These are phyloP conservation scores for Strigops habroptila DNA, from an alignment of 2,113 vertebrate species.

Conservation along the genomic window DNA sequence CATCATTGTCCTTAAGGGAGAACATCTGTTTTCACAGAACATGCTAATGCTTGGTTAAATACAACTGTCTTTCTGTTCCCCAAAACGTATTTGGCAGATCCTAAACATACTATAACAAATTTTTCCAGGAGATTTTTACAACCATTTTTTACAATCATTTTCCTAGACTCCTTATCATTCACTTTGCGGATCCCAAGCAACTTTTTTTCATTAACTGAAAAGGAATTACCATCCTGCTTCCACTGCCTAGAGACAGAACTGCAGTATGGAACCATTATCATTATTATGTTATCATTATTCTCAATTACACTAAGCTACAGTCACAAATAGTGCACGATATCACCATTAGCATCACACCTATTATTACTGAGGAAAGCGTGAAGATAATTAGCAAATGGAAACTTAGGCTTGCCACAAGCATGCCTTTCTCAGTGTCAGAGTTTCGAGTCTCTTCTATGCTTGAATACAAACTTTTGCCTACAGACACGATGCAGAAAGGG, in stretches of 20 bases:
- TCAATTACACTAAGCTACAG: slow-evolving; percentile 1
- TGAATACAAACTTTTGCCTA: background rate
- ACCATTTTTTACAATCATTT: rapidly evolving
- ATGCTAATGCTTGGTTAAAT: slow-evolving; percentile 20
- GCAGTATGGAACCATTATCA: background rate
- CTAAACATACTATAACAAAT: background rate
- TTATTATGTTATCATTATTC: slow-evolving; percentile 8
- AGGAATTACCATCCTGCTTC: background rate
- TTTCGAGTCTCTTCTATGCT: background rate
- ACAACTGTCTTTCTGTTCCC: background rate
- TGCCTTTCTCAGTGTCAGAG: background rate
- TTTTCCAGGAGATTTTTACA: background rate
- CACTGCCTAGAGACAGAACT: background rate
- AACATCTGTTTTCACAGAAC: slow-evolving; percentile 58
- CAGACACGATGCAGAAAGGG: background rate
- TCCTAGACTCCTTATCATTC: background rate
- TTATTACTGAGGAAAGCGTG: background rate
- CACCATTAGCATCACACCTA: background rate
- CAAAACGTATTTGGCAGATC: slow-evolving; percentile 12
- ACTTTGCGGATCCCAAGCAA: background rate
- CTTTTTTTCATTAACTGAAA: background rate
- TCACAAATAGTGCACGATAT: background rate
- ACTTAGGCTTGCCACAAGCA: background rate
- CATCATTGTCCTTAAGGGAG: slow-evolving; percentile 50
- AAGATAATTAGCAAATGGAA: background rate